Conservation (phyloP, 2,797 vertebrate species). For the Sitta carolinensis region DNA sequence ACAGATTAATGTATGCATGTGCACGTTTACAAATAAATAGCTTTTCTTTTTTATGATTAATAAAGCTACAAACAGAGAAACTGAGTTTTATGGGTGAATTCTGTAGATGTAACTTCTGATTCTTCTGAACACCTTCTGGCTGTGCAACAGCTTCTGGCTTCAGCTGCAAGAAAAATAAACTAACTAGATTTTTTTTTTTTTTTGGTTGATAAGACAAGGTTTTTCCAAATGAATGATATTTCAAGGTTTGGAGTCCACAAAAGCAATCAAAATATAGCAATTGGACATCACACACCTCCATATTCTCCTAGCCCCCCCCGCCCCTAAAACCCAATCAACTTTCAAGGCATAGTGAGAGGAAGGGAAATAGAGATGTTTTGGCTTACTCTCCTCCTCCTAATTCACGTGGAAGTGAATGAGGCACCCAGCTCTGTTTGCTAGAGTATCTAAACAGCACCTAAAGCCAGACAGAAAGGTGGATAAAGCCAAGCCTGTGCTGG, state of each 20-base stretch:
- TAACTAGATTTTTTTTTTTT: neutral
- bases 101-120: accelerated
- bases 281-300: neutral
- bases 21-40: accelerated
- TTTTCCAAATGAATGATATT: neutral
- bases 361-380: neutral
- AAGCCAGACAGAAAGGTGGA: neutral
- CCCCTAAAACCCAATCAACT: neutral
- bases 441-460: neutral
- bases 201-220: neutral
- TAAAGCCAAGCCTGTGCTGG: neutral
- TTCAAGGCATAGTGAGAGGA: neutral
- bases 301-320: neutral
- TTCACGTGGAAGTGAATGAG: neutral
- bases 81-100: neutral
- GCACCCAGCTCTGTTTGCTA: neutral
- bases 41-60: neutral
- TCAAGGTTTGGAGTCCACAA: neutral
- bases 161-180: neutral
- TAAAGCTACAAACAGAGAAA: neutral
- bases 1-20: accelerated
- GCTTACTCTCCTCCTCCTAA: neutral
- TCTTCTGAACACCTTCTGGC: neutral
- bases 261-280: neutral
- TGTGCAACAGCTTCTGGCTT: neutral